A percentile compares a stretch with the other conserved stretches of the same genome.
Evolutionary conservation across 2,797 vertebrate genomes (phyloP).

Genomic region (Taenioides sp.): DNA sequence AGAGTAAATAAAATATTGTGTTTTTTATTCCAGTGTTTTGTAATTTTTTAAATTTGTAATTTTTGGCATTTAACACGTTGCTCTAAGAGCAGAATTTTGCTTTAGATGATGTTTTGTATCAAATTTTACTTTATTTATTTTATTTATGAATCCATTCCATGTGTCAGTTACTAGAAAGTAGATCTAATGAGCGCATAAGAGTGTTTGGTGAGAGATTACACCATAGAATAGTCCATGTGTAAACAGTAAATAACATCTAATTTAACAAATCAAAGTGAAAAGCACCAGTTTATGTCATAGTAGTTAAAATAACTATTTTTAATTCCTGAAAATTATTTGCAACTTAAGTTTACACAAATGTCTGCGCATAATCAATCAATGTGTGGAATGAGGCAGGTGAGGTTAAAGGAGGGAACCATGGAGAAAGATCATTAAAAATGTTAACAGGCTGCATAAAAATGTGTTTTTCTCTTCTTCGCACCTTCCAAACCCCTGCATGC

Average conservation of each 20-base stretch:
- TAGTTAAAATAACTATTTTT: constrained; percentile 58
- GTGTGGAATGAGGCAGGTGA: constrained; percentile 20
- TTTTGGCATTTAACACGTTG: constrained; percentile 12
- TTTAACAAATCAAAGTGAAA: not conserved
- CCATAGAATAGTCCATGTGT: constrained; percentile 36
- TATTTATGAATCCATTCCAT: constrained; percentile 12
- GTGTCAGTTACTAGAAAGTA: constrained; percentile 40
- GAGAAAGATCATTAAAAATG: constrained; percentile 75
- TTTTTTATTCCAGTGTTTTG: not conserved
- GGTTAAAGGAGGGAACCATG: constrained; percentile 35
- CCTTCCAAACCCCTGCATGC: constrained; percentile 55
- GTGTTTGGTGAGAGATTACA: constrained; percentile 58
- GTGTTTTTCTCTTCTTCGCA: constrained; percentile 54
- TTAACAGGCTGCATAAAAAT: constrained; percentile 74
- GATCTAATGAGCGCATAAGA: constrained; percentile 55
- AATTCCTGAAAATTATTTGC: constrained; percentile 54
- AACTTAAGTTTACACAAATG: not conserved
- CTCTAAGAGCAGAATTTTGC: not conserved
- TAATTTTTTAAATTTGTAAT: not conserved
- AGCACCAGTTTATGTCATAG: constrained; percentile 4
- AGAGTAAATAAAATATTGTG: not conserved
- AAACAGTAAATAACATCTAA: constrained; percentile 7
- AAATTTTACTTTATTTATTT: not conserved
- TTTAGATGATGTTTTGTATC: not conserved
- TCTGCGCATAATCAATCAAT: not conserved